Conservation (phyloP, 1,140 invertebrate species). For the Cotesia vestalis region DNA sequence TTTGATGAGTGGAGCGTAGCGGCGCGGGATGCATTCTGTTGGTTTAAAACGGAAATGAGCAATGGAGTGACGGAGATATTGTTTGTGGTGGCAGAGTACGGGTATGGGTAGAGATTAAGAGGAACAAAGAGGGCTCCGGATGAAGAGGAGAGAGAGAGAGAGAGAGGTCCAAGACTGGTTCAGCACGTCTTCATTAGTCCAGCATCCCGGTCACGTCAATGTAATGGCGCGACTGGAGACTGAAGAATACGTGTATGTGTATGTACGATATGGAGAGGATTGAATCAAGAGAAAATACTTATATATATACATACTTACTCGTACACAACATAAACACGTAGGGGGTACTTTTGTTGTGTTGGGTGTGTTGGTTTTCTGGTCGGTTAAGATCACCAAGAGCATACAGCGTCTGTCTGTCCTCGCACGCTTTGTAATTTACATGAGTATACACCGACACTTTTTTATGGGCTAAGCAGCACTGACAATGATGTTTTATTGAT, state of each 20-base stretch:
- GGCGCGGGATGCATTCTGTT: conserved; percentile 19
- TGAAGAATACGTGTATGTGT: neutral
- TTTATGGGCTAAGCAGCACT: conserved; percentile 12
- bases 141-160: neutral
- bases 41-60: conserved; percentile 18
- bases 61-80: neutral
- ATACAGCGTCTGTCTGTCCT: neutral
- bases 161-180: conserved; percentile 37
- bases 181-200: conserved; percentile 51
- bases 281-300: no score
- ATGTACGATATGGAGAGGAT: conserved; percentile 22
- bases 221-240: conserved; percentile 33
- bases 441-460: conserved; percentile 18
- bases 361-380: neutral
- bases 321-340: neutral
- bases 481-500: conserved; percentile 7
- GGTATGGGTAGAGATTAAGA: conserved; percentile 5
- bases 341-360: neutral
- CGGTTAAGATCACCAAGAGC: neutral
- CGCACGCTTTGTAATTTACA: conserved; percentile 37
- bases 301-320: no score
- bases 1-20: conserved; percentile 1
- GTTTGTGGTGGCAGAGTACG: neutral
- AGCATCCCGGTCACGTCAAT: conserved; percentile 43
- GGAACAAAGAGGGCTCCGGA: neutral